A percentile compares a stretch with the other conserved stretches of the same genome.
These are phyloP conservation scores for Sturmia bella DNA, from an alignment of 2,888 invertebrate species.

Conservation along the genomic window DNA sequence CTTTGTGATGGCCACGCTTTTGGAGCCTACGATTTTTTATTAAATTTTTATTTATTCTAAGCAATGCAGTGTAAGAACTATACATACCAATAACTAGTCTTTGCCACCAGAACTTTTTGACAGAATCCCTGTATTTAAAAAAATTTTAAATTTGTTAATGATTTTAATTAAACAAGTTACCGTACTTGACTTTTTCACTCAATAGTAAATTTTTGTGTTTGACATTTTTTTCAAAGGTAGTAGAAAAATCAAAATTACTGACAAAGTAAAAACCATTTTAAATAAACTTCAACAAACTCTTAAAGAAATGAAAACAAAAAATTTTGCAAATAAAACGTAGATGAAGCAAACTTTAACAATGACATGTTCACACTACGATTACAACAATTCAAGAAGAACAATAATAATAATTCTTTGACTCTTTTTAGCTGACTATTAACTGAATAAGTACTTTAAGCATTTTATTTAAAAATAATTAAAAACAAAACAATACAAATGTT, in stretches of 20 bases:
- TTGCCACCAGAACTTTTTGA: no score
- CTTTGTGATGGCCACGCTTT: no score
- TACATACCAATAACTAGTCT: no score
- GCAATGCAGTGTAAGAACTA: no score
- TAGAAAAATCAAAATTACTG: slow-evolving; percentile 10
- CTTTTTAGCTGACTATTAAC: slow-evolving; percentile 33
- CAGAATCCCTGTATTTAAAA: no score
- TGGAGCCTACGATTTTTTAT: no score
- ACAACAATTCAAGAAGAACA: slow-evolving; percentile 26
- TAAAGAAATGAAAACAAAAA: slow-evolving; percentile 23
- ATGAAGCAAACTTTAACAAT: slow-evolving; percentile 24
- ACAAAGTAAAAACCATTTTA: slow-evolving; percentile 41
- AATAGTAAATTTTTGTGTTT: slow-evolving; percentile 44
- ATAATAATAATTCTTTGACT: slow-evolving; percentile 40
- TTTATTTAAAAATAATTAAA: slow-evolving; percentile 52
- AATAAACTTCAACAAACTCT: slow-evolving; percentile 4
- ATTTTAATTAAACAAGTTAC: slow-evolving; percentile 20
- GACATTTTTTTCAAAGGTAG: slow-evolving; percentile 26
- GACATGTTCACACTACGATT: slow-evolving; percentile 50
- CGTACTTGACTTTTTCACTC: not conserved
- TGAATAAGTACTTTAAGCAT: slow-evolving; percentile 37
- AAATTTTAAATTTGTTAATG: slow-evolving; percentile 20
- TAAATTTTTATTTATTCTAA: no score
- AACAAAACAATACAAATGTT: slow-evolving; percentile 41
- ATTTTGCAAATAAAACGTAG: not conserved